A percentile compares a stretch with the other conserved stretches of the same genome.
Evolutionary conservation across 2,113 vertebrate species (phyloP).

Genomic region (Prietella phreatophila): DNA sequence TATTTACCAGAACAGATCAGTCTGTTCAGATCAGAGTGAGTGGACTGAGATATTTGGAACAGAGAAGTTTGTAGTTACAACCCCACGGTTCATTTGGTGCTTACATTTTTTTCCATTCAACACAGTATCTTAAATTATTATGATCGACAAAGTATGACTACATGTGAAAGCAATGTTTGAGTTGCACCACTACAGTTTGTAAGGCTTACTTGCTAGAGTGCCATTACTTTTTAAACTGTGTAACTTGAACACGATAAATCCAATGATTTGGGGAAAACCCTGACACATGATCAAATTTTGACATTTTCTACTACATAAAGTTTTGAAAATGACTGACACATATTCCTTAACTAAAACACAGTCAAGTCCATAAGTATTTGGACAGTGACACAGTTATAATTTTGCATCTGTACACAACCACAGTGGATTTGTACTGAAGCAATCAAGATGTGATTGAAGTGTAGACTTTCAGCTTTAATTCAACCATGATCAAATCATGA

Average conservation of each 20-base stretch:
- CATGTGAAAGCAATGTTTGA: neutral
- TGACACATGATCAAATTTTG: neutral
- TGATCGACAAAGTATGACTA: neutral
- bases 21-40: neutral
- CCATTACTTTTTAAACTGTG: neutral
- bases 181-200: neutral
- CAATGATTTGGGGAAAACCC: neutral
- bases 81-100: neutral
- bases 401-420: no score
- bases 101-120: neutral
- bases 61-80: neutral
- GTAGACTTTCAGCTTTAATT: neutral
- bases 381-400: no score
- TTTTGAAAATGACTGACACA: neutral
- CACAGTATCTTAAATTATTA: neutral
- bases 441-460: no score
- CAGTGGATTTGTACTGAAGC: no score
- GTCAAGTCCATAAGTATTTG: no score
- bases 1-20: neutral
- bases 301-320: neutral
- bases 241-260: neutral
- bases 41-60: constrained; percentile 14
- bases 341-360: neutral
- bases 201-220: neutral
- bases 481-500: neutral